A percentile compares a stretch with the other conserved stretches of the same genome.
Evolutionary conservation across 1,140 invertebrate species (phyloP).

Genomic region (Drosophila funebris): DNA sequence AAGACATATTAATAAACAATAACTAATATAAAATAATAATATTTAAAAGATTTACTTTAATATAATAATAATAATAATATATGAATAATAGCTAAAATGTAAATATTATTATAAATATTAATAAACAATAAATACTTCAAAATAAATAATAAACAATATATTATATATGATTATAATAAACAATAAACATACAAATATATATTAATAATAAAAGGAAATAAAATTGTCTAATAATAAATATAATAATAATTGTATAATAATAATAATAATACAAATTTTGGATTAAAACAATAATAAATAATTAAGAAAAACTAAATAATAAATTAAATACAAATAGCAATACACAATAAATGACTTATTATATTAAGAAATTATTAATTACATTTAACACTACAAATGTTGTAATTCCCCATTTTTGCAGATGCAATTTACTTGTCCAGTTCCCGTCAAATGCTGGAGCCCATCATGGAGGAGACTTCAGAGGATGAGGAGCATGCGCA

Average conservation of each 20-base stretch:
- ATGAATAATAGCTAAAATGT: too few species aligned
- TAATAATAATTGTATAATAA: neutral
- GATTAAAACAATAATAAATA: neutral
- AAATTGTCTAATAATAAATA: neutral
- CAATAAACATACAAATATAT: neutral
- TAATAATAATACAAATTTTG: neutral
- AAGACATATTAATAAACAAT: too few species aligned
- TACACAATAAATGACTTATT: too few species aligned
- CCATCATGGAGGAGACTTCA: constrained; percentile 89
- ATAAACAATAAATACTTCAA: too few species aligned
- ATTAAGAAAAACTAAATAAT: neutral
- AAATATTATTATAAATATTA: too few species aligned
- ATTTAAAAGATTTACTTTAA: too few species aligned
- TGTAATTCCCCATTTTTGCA: constrained; percentile 63
- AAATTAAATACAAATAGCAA: neutral
- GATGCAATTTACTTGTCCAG: constrained; percentile 77
- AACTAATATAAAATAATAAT: too few species aligned
- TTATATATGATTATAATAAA: neutral
- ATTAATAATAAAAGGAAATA: neutral
- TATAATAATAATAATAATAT: too few species aligned
- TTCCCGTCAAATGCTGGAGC: constrained; percentile 85
- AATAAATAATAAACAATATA: neutral
- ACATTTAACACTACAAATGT: too few species aligned
- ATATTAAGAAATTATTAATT: too few species aligned
- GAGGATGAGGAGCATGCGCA: constrained; percentile 87